phyloP scores from a whole-genome alignment of 2,797 vertebrate species.

The Crocidura indochinensis region DNA sequence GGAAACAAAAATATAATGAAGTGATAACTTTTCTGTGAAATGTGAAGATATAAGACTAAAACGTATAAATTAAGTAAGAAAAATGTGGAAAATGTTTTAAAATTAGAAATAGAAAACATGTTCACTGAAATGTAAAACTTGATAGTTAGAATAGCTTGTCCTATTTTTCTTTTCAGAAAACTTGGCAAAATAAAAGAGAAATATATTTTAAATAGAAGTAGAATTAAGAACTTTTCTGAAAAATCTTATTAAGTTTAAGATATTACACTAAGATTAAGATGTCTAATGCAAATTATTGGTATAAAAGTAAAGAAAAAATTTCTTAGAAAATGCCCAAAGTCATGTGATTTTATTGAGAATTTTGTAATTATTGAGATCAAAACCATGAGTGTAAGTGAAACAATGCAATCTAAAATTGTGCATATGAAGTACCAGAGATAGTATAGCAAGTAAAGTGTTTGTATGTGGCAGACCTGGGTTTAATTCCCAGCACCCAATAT shows the following conservation, averaged over 20 bases:
- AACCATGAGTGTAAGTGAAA: neutral
- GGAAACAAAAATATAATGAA: neutral
- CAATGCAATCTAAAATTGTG: neutral
- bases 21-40: conserved; percentile 7
- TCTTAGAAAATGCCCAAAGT: conserved; percentile 29
- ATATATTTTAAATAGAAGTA: neutral
- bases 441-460: too few relatives aligned
- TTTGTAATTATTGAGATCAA: conserved; percentile 8
- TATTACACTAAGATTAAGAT: conserved; percentile 6
- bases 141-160: neutral
- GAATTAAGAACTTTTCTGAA: neutral
- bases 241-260: too few relatives aligned
- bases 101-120: conserved; percentile 1
- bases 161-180: neutral
- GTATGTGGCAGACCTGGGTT: too few relatives aligned
- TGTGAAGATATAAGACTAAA: conserved; percentile 31
- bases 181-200: conserved; percentile 18
- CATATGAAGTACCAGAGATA: too few relatives aligned
- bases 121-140: conserved; percentile 24
- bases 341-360: neutral
- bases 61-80: neutral
- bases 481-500: too few relatives aligned
- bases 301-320: neutral
- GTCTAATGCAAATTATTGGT: neutral
- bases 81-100: neutral